Base-by-base conservation (phyloP, 2,113 vertebrate genomes). In the Brienomyrus longianalis region DNA sequence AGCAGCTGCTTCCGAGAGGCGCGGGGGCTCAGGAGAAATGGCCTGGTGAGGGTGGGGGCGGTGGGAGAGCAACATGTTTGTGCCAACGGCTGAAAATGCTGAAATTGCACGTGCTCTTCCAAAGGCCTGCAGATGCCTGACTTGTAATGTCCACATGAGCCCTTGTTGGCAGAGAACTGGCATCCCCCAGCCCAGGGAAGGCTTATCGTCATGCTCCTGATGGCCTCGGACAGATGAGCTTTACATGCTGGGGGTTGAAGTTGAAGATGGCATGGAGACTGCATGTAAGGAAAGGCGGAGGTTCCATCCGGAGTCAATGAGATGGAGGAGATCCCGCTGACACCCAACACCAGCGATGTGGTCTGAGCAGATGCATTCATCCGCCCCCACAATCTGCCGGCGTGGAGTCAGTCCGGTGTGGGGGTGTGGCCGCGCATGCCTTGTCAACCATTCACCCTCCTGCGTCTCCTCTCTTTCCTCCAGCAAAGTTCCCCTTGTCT, bases 1-100 rank as follows among this genome's bases (percentile, higher is more conserved):
- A 51, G 80, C 88, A 91, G 87, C 89, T 91, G 90, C 88, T 90
- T 52, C 50, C 11, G 17, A 50, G n/a, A 48, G 6, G 19, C 8
- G 7, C 9, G 19, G 52, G 51, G 54, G 17, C 31, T 52, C 31
- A 59, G 86, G 86, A 59, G 86, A 48, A 62, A 48, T n/a, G 15
- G 54, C 52, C 51, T 7, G 48, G 56, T 13, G 27, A 1, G 21
- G 43, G 23, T 23, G 19, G 54, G 47, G 27, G 45, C 2, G 2
- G 2, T 17, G n/a, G 48, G 27, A 35, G n/a, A 35, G 51, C 74
- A 80, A 80, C 15, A 17, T 43, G 74, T 43, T 80, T 17, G 15
- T 43, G 35, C 74, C 35, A 1, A 39, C 5, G 74, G 74, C 31
- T 23, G 15, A 77, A 77, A 77, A 17, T 77, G 27, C 51, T 35